phyloP scores from a whole-genome alignment of 2,113 vertebrate genomes.

The Thalassarche chlororhynchos region DNA sequence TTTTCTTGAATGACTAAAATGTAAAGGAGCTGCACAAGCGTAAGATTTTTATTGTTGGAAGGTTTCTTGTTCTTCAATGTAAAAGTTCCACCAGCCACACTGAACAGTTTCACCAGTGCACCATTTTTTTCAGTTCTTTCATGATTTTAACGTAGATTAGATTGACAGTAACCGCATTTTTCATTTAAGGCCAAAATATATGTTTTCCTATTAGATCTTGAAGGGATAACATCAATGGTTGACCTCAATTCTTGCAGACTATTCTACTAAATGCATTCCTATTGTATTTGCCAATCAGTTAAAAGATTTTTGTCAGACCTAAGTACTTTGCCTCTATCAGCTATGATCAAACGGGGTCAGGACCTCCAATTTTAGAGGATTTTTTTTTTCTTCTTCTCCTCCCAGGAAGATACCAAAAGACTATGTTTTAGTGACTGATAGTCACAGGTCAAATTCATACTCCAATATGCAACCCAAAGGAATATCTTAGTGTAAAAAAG shows the following conservation, averaged over 20 bases:
- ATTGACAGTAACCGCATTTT: conserved; percentile 24
- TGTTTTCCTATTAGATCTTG: conserved; percentile 28
- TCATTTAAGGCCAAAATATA: conserved; percentile 6
- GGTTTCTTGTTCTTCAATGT: not conserved
- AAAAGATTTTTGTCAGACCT: conserved; percentile 30
- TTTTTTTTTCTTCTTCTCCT: not conserved
- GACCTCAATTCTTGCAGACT: conserved; percentile 50
- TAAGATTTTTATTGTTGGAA: not conserved
- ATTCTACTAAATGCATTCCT: conserved; percentile 13
- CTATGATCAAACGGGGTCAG: conserved; percentile 29
- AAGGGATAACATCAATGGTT: conserved; percentile 34
- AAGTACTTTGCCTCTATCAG: conserved; percentile 40
- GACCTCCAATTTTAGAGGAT: not conserved
- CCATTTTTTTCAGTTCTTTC: not conserved
- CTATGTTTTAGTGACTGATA: not conserved
- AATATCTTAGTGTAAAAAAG: not conserved
- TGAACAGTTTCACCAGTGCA: not conserved
- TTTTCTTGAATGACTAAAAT: not conserved
- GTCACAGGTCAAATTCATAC: not conserved
- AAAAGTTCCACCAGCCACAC: not conserved
- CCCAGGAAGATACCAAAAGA: not conserved
- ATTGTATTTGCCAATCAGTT: conserved; percentile 53
- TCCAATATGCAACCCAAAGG: not conserved
- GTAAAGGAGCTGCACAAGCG: not conserved
- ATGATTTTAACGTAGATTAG: conserved; percentile 11